Evolutionary conservation across 1,140 invertebrate genomes (phyloP).

Genomic region (Vanessa atalanta): DNA sequence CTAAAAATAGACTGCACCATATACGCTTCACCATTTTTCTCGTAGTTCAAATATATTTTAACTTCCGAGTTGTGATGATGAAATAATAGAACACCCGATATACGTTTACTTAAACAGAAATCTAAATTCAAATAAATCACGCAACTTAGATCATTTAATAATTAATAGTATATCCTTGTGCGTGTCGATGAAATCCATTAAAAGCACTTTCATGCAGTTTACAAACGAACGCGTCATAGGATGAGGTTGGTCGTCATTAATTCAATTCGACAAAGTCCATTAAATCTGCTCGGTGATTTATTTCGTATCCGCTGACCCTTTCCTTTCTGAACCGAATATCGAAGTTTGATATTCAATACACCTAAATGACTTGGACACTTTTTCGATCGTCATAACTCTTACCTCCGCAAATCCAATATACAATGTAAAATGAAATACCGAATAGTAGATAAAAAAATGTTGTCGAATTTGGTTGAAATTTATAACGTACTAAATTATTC

Average conservation of each 20-base stretch:
- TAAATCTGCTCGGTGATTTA: constrained; percentile 37
- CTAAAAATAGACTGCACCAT: background rate
- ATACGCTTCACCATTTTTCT: too few relatives aligned
- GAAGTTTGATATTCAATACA: constrained; percentile 29
- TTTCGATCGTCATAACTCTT: constrained; percentile 23
- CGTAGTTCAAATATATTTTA: too few relatives aligned
- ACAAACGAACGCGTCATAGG: constrained; percentile 14
- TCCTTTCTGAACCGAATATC: constrained; percentile 17
- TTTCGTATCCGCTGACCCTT: constrained; percentile 27
- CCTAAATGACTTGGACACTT: constrained; percentile 24
- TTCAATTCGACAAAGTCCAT: constrained; percentile 32
- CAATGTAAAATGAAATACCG: constrained; percentile 8
- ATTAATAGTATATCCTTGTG: too few relatives aligned
- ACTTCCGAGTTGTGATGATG: too few relatives aligned
- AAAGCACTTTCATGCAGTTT: constrained; percentile 7
- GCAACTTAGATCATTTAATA: too few relatives aligned
- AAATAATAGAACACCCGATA: too few relatives aligned
- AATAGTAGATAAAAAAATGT: background rate
- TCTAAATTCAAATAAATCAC: too few relatives aligned
- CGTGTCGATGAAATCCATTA: background rate
- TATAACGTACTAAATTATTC: constrained; percentile 2
- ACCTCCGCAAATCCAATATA: constrained; percentile 4
- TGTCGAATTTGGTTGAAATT: background rate
- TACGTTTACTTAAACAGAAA: too few relatives aligned
- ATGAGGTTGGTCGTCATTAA: constrained; percentile 27